These are phyloP conservation scores for Anoplopoma fimbria DNA, from an alignment of 2,113 vertebrate genomes.

Conservation along the genomic window DNA sequence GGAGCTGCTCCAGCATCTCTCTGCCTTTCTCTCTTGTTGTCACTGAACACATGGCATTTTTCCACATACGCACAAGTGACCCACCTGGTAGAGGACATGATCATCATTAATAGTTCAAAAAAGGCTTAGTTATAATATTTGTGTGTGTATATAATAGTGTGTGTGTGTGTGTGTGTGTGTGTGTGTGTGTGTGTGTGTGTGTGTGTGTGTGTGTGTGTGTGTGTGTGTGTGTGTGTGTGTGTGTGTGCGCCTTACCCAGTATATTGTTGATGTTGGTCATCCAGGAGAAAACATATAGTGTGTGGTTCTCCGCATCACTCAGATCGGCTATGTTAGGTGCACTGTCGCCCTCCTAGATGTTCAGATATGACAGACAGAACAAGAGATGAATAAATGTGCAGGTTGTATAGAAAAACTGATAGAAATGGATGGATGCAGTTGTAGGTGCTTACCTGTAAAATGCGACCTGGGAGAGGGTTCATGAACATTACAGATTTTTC, in stretches of 20 bases:
- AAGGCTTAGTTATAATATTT: background rate
- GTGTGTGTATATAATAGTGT: background rate
- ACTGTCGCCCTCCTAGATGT: constrained; percentile 31
- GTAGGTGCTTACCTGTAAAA: constrained; percentile 60
- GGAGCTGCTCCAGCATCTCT: constrained; percentile 68
- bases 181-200: background rate
- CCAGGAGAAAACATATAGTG: constrained; percentile 75
- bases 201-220: constrained; percentile 3
- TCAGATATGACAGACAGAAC: background rate
- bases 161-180: constrained; percentile 3
- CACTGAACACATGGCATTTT: constrained; percentile 77
- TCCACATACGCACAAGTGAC: constrained; percentile 60
- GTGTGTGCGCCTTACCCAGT: constrained; percentile 58
- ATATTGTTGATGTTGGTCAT: constrained; percentile 57
- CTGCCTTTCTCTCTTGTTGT: constrained; percentile 71
- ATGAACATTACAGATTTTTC: constrained; percentile 61
- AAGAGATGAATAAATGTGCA: background rate
- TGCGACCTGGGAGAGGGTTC: constrained; percentile 70
- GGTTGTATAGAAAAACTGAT: background rate
- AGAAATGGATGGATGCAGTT: background rate
- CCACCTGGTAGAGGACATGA: constrained; percentile 50
- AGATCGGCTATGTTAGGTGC: constrained; percentile 73
- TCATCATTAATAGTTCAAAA: background rate
- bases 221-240: background rate
- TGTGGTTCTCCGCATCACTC: constrained; percentile 77